Evolutionary conservation across 2,797 vertebrate genomes (phyloP).

Genomic region (Anisognathus igniventris): DNA sequence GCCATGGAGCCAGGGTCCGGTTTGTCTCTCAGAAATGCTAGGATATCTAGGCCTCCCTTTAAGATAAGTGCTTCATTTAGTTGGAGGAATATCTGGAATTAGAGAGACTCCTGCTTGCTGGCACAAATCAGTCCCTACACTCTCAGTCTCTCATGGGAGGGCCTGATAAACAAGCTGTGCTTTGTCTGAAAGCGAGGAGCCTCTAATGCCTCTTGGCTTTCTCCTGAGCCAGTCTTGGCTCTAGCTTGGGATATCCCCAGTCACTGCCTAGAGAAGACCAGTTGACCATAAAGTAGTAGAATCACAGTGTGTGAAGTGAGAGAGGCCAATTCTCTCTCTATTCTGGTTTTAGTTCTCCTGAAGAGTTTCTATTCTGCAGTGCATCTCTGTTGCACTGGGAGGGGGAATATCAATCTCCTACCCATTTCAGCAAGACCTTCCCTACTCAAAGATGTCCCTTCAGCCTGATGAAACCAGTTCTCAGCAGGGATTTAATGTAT

Average conservation of each 20-base stretch:
- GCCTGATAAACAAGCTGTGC: neutral
- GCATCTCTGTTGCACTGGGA: neutral
- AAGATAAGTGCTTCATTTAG: neutral
- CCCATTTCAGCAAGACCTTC: neutral
- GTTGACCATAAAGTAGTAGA: neutral
- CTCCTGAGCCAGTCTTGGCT: neutral
- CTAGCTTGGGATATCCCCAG: neutral
- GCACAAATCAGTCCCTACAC: neutral
- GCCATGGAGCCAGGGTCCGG: neutral
- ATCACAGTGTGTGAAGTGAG: rapidly evolving
- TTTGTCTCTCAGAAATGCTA: neutral
- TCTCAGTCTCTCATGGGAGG: neutral
- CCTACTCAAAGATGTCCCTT: neutral
- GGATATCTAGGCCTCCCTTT: neutral
- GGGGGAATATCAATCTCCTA: neutral
- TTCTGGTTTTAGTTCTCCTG: neutral
- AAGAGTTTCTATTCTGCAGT: neutral
- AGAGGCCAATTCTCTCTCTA: neutral
- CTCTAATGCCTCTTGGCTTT: neutral
- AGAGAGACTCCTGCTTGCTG: neutral
- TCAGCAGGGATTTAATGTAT: neutral
- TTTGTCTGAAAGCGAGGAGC: neutral
- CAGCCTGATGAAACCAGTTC: neutral
- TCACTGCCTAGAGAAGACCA: neutral
- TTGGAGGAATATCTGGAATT: neutral